A percentile compares a stretch with the other conserved stretches of the same genome.
Evolutionary conservation across 2,888 invertebrate species (phyloP).

Genomic region (Micoletzkya japonica): DNA sequence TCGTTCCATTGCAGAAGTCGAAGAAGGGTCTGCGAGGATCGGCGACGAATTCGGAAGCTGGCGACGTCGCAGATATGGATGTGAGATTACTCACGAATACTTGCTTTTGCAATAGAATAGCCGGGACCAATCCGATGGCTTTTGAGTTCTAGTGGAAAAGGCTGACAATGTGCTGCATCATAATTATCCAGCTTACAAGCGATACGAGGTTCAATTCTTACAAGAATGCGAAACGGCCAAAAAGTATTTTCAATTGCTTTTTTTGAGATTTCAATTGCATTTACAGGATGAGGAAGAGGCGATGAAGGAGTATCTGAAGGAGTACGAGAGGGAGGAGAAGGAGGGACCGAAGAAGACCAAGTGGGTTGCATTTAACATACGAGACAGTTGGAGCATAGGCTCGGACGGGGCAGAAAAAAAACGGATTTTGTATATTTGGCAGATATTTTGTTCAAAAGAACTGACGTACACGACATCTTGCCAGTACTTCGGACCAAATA

Average conservation of each 20-base stretch:
- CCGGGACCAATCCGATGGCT: too few relatives aligned
- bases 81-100: not conserved
- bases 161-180: too few relatives aligned
- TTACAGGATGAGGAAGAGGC: slow-evolving; percentile 33
- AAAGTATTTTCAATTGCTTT: too few relatives aligned
- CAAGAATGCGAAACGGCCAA: too few relatives aligned
- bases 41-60: slow-evolving; percentile 22
- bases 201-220: not conserved
- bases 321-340: slow-evolving; percentile 34
- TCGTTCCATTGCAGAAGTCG: not conserved
- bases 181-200: not conserved
- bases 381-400: too few relatives aligned
- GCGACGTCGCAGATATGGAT: slow-evolving; percentile 26
- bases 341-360: slow-evolving; percentile 15
- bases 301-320: slow-evolving; percentile 41
- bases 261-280: too few relatives aligned
- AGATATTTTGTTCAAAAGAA: too few relatives aligned
- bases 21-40: slow-evolving; percentile 27
- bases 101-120: not conserved
- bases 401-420: too few relatives aligned
- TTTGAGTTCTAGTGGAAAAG: too few relatives aligned
- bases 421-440: too few relatives aligned
- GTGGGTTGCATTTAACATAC: too few relatives aligned
- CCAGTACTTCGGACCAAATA: not conserved
- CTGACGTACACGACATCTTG: too few relatives aligned